These are phyloP conservation scores for Scaptomyza tumidula DNA, from an alignment of 2,888 invertebrate species.

Conservation along the genomic window DNA sequence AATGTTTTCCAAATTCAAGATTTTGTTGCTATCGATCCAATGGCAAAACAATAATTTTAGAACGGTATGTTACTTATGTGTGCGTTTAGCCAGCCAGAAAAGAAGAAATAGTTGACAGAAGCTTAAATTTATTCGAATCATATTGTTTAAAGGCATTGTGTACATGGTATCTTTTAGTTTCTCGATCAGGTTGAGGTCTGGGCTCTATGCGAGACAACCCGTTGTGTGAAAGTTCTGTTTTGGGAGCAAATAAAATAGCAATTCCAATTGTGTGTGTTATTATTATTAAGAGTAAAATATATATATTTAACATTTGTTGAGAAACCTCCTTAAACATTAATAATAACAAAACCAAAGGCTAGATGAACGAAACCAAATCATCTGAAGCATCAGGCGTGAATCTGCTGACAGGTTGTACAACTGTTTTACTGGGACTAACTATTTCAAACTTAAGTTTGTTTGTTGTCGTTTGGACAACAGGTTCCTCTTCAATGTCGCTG, in stretches of 20 bases:
- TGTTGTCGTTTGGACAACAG: not conserved
- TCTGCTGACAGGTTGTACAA: slow-evolving; percentile 5
- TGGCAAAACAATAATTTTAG: too few species aligned
- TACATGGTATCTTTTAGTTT: too few species aligned
- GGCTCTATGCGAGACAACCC: too few species aligned
- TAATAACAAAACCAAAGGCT: slow-evolving; percentile 11
- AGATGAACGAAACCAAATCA: slow-evolving; percentile 51
- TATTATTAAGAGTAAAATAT: slow-evolving; percentile 3
- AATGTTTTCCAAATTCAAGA: too few species aligned
- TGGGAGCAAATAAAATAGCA: not conserved
- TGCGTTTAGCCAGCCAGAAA: too few species aligned
- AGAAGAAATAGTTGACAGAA: too few species aligned
- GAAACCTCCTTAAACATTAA: not conserved
- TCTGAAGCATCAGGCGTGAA: slow-evolving; percentile 59
- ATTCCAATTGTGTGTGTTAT: not conserved
- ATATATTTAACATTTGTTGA: not conserved
- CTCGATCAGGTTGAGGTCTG: too few species aligned
- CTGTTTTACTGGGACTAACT: not conserved
- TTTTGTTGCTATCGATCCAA: too few species aligned
- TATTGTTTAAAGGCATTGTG: too few species aligned
- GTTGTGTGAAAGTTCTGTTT: not conserved
- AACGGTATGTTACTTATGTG: too few species aligned
- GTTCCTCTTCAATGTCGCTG: not conserved
- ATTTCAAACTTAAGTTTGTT: not conserved
- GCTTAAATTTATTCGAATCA: too few species aligned